These are phyloP conservation scores for Geophilus truncorum DNA, from an alignment of 2,888 invertebrate species.

Conservation along the genomic window DNA sequence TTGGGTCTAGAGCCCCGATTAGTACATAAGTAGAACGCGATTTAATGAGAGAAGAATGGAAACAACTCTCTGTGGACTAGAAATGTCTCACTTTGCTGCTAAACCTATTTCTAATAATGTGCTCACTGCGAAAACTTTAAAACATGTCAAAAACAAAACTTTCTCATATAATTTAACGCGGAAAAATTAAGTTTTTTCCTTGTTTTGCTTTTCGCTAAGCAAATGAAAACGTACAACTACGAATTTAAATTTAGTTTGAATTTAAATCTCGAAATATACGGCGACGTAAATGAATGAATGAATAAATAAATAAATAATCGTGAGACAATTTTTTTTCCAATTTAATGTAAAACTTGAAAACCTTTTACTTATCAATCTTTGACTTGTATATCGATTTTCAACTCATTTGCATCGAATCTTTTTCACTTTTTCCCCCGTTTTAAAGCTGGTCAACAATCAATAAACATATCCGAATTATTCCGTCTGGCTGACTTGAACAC, in stretches of 20 bases:
- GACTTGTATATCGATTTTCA: not conserved
- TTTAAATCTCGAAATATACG: too few relatives aligned
- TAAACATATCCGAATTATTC: not conserved
- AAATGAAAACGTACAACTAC: too few relatives aligned
- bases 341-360: not conserved
- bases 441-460: not conserved
- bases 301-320: slow-evolving; percentile 9
- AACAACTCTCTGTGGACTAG: not conserved
- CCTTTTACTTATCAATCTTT: not conserved
- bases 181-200: too few relatives aligned
- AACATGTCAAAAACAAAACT: not conserved
- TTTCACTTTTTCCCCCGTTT: not conserved
- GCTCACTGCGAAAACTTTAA: not conserved
- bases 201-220: too few relatives aligned
- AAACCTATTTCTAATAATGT: not conserved
- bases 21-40: not conserved
- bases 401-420: not conserved
- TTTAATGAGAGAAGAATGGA: not conserved
- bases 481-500: not conserved
- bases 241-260: too few relatives aligned
- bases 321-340: too few relatives aligned
- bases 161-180: too few relatives aligned
- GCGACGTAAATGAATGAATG: not conserved
- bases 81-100: not conserved
- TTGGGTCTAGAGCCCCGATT: not conserved